Base-by-base conservation (phyloP, 1,140 invertebrate species). In the Temnothorax longispinosus region DNA sequence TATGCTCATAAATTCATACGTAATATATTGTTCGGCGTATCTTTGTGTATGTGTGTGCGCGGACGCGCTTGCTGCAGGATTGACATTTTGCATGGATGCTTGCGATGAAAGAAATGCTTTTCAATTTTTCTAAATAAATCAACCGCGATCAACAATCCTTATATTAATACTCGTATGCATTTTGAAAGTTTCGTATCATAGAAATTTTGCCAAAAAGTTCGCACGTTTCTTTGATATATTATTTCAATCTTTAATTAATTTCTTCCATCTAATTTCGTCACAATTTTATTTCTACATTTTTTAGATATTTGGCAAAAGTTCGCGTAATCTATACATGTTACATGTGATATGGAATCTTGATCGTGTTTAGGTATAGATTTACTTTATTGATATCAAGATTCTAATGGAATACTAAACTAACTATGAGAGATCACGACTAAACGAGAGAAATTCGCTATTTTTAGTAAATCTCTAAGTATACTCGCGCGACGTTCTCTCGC, bases 1-100 rank as follows among this genome's bases (percentile, higher is more conserved):
- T 62, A 74, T 74, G 54, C 69, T 84, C 80, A 62, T 75, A 84
- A 75, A 75, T 84, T 60, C 54, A 75, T 84, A 84, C 18, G 67
- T 74, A 74, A 74, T 35, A 75, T 38, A 60, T 56, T 56, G 65
- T 62, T 56, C 38, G 21, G n/a, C 60, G 18, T 65, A 27, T 27
- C n/a, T n/a, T 11, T 27, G 56, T 32, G 13, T 6, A 13, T 6
- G 76, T 27, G 44, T 44, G 58, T 2, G 74, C 1, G 21, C 15
- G 75, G 18, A 27, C 27, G 75, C 38, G 18, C 76, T 32, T 15
- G 54, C 18, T 69, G 35, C 10, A 4, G 15, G 52, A 81, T 81
- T 56, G 50, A 71, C 65, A 71, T 54, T 54, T 35, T 32, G 38
- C 38, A 47, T 35, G 35, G n/a, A 56, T 44, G 60, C 32, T 32